Conservation (phyloP, 1,140 invertebrate species). For the Phortica variegata region DNA sequence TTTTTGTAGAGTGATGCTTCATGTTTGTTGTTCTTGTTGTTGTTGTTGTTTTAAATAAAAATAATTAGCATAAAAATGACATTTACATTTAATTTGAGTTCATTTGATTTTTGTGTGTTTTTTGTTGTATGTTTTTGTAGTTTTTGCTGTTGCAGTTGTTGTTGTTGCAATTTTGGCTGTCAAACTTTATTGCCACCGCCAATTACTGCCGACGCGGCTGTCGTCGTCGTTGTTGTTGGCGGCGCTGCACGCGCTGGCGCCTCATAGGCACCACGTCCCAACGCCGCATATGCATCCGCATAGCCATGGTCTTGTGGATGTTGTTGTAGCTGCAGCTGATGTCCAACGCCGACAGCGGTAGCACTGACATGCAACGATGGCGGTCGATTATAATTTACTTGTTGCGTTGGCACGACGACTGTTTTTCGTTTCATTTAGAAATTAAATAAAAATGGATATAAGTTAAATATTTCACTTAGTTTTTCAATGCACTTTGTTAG, state of each 20-base stretch:
- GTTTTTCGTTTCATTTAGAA: too few species aligned
- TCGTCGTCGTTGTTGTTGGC: slow-evolving; percentile 18
- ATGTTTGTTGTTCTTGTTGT: slow-evolving; percentile 31
- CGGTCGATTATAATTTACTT: slow-evolving; percentile 61
- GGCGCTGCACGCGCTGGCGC: slow-evolving; percentile 58
- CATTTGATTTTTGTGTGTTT: slow-evolving; percentile 49
- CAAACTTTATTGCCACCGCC: slow-evolving; percentile 58
- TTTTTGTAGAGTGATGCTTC: slow-evolving; percentile 6
- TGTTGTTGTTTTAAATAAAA: slow-evolving; percentile 48
- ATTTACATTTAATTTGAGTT: slow-evolving; percentile 58
- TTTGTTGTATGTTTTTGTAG: slow-evolving; percentile 29
- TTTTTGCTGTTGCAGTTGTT: slow-evolving; percentile 27
- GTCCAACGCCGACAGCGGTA: neutral
- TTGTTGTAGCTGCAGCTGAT: slow-evolving; percentile 39
- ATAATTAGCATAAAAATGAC: slow-evolving; percentile 57
- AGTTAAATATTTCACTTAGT: slow-evolving; percentile 6
- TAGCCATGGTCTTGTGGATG: slow-evolving; percentile 38
- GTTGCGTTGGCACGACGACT: slow-evolving; percentile 68
- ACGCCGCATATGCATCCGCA: slow-evolving; percentile 66
- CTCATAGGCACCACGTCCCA: slow-evolving; percentile 61
- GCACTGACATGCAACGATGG: slow-evolving; percentile 59
- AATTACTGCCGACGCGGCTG: too few species aligned
- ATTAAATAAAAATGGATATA: slow-evolving; percentile 10
- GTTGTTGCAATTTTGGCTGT: slow-evolving; percentile 51
- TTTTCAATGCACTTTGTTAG: slow-evolving; percentile 1